A percentile compares a stretch with the other conserved stretches of the same genome.
These are phyloP conservation scores for Solenopsis fugax DNA, from an alignment of 1,140 invertebrate genomes.

Conservation along the genomic window DNA sequence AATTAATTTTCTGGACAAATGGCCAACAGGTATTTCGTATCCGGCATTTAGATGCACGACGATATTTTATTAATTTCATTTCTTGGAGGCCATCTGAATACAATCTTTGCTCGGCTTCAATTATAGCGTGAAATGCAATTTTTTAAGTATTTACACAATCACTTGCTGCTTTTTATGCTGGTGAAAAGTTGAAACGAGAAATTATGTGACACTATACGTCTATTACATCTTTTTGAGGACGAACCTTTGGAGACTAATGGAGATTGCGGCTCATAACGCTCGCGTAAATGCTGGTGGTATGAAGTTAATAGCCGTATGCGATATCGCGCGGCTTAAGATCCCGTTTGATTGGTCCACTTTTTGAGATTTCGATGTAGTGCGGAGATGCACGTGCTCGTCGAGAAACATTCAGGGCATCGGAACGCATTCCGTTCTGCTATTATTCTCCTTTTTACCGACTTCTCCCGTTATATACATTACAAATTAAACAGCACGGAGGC, in stretches of 20 bases:
- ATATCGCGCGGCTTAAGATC: conserved; percentile 20
- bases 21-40: not conserved
- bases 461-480: conserved; percentile 19
- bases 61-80: not conserved
- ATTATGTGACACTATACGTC: not conserved
- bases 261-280: conserved; percentile 29
- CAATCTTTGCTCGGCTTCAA: not conserved
- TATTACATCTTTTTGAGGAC: conserved; percentile 8
- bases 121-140: not conserved
- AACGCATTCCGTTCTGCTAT: conserved; percentile 5
- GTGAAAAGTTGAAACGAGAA: conserved; percentile 19
- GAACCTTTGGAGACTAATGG: conserved; percentile 35
- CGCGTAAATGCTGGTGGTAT: conserved; percentile 38
- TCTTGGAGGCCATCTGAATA: too few species aligned
- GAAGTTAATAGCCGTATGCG: conserved; percentile 46
- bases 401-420: not conserved
- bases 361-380: conserved; percentile 6
- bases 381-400: conserved; percentile 14
- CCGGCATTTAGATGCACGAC: not conserved
- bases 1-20: not conserved
- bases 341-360: conserved; percentile 46
- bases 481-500: conserved; percentile 14
- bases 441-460: conserved; percentile 13
- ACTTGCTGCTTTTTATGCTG: not conserved
- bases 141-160: not conserved